Conservation (phyloP, 2,888 invertebrate species). For the Peribatodes rhomboidaria region DNA sequence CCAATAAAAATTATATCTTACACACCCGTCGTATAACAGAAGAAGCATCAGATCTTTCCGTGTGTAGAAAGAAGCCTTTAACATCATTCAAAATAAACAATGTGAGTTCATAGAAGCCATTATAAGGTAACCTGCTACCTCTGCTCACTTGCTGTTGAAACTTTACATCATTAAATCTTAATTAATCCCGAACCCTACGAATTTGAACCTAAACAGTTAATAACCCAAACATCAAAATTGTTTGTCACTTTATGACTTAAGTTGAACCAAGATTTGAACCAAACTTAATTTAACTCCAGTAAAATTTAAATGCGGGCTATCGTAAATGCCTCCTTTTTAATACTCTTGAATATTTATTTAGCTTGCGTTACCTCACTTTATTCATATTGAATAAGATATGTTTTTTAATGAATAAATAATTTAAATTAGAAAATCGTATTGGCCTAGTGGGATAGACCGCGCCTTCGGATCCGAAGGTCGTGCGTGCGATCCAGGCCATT, state of each 20-base stretch:
- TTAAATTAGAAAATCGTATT: too few species aligned
- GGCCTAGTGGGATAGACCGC: too few species aligned
- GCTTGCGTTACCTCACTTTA: slow-evolving; percentile 8
- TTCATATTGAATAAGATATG: slow-evolving; percentile 4
- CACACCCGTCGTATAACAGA: too few species aligned
- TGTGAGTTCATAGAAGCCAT: background rate
- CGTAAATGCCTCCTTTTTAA: slow-evolving; percentile 2
- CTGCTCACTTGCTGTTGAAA: background rate
- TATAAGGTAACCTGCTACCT: background rate
- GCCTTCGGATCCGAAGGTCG: too few species aligned
- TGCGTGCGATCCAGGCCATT: too few species aligned
- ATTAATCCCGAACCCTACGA: slow-evolving; percentile 1
- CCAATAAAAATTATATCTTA: too few species aligned
- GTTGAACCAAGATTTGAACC: slow-evolving; percentile 16
- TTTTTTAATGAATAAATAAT: background rate
- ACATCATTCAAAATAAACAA: too few species aligned
- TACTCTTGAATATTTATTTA: slow-evolving; percentile 5
- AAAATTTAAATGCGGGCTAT: background rate
- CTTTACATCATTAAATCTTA: slow-evolving; percentile 5
- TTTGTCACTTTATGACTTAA: slow-evolving; percentile 23
- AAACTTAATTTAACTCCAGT: slow-evolving; percentile 19
- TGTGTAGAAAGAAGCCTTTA: too few species aligned
- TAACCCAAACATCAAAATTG: slow-evolving; percentile 17
- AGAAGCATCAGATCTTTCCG: too few species aligned
- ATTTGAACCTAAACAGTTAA: slow-evolving; percentile 1